phyloP scores from a whole-genome alignment of 2,888 invertebrate species.

The Salpingus planirostris region DNA sequence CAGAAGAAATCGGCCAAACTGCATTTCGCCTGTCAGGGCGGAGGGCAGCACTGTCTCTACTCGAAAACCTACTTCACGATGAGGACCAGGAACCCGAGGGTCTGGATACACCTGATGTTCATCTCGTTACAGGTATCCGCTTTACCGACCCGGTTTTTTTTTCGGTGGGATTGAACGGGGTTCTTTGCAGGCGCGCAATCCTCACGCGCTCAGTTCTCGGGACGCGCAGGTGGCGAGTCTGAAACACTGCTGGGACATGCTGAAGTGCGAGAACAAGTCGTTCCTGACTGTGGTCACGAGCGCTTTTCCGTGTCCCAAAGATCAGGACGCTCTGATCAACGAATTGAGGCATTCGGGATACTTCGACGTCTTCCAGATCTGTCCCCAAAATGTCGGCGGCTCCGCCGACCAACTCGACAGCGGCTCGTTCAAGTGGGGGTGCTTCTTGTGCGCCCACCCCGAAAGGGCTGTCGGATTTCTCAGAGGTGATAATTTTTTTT shows the following conservation, averaged over 20 bases:
- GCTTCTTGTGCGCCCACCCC: constrained; percentile 89
- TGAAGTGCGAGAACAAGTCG: constrained; percentile 84
- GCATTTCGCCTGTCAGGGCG: constrained; percentile 81
- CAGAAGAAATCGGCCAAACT: constrained; percentile 81
- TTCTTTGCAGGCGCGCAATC: constrained; percentile 49
- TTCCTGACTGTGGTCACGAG: constrained; percentile 87
- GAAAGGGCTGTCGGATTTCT: constrained; percentile 81
- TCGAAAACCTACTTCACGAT: constrained; percentile 68
- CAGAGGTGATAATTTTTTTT: constrained; percentile 39
- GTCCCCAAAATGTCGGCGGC: constrained; percentile 44
- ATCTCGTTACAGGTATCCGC: constrained; percentile 66
- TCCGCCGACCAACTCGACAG: constrained; percentile 44
- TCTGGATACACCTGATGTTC: constrained; percentile 96
- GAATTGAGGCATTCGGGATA: constrained; percentile 81
- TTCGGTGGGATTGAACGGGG: constrained; percentile 1
- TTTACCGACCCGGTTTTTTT: constrained; percentile 39
- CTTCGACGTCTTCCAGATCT: constrained; percentile 87
- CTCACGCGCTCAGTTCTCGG: constrained; percentile 67
- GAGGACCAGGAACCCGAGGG: constrained; percentile 72
- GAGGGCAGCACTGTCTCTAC: constrained; percentile 80
- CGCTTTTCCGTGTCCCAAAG: constrained; percentile 86
- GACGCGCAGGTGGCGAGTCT: constrained; percentile 75
- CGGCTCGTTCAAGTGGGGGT: constrained; percentile 70
- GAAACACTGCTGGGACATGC: constrained; percentile 90
- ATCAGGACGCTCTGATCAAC: constrained; percentile 77